Evolutionary conservation across 2,797 vertebrate genomes (phyloP), one percentile per base, ranked within the genome.

Genomic region (Gila robusta): DNA sequence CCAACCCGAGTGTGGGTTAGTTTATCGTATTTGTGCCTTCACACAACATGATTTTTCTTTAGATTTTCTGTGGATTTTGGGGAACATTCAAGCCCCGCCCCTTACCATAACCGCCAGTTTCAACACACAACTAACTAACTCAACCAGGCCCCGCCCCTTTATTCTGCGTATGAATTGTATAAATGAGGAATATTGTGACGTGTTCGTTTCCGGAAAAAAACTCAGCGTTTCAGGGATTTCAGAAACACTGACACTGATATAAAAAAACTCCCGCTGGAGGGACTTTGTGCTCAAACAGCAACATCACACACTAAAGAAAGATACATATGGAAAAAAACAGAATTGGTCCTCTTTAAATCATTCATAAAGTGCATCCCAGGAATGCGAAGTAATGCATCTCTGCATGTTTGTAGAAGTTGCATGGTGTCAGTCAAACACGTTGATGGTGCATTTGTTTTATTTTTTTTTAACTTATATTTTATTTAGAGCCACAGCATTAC

Each of bases 321-420:
- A 26, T 64, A 14, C 26, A 26, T 5, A 64, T 26, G n/a, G 12
- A 62, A 5, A 26, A n/a, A 26, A 26, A 9, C 56, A 6, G 2
- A 5, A 62, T 6, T 6, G 11, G 59, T 26, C n/a, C 21, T 21
- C 35, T 37, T n/a, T 5, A 77, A 56, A 77, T 32, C 52, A 4
- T 56, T 37, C 2, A 7, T 6, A 8, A 79, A 28, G 26, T 66
- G 78, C 59, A 32, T 47, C 9, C 37, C 37, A 79, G 17, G n/a
- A 47, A 28, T 66, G 59, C 7, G n/a, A 14, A 11, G 3, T 49
- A 23, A 32, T 35, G 77, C 66, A 69, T n/a, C 79, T 84, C 32
- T 69, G 44, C 62, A 35, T 49, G 73, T 41, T 49, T 79, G 41
- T 87, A 62, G 47, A 67, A 39, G 14, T 32, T 52, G 85, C 82